Conservation (phyloP, 2,797 vertebrate genomes). For the Oreochromis grahami region DNA sequence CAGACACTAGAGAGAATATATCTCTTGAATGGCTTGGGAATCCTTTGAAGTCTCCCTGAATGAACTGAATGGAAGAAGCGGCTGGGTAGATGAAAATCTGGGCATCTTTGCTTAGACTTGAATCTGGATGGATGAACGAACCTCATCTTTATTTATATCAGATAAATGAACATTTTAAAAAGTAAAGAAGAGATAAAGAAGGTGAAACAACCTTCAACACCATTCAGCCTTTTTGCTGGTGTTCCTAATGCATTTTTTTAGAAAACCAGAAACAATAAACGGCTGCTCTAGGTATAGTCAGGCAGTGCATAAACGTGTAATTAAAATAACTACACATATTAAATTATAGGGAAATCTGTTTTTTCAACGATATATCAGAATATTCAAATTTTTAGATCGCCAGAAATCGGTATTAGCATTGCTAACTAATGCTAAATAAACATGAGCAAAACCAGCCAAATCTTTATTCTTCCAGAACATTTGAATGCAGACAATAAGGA, state of each 20-base stretch:
- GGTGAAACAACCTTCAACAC: background rate
- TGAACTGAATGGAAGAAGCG: background rate
- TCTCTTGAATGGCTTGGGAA: background rate
- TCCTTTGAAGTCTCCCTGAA: background rate
- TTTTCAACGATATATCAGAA: background rate
- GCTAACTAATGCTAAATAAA: background rate
- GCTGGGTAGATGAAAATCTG: background rate
- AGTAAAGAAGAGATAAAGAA: background rate
- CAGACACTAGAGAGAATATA: background rate
- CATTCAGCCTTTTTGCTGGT: background rate
- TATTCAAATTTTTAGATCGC: background rate
- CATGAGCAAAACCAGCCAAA: background rate
- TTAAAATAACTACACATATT: background rate
- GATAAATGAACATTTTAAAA: background rate
- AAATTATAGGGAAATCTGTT: background rate
- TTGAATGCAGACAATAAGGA: background rate
- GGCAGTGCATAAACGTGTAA: background rate
- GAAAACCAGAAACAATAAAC: background rate
- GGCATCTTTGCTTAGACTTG: background rate
- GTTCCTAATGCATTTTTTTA: background rate
- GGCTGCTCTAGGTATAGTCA: background rate
- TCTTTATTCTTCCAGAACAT: background rate
- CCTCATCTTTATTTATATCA: background rate
- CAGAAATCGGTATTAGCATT: background rate
- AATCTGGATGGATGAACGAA: background rate